Percentiles rank a stretch among this genome's conserved stretches.
Evolutionary conservation across 2,113 vertebrate genomes (phyloP).

Genomic region (Stegostoma tigrinum): DNA sequence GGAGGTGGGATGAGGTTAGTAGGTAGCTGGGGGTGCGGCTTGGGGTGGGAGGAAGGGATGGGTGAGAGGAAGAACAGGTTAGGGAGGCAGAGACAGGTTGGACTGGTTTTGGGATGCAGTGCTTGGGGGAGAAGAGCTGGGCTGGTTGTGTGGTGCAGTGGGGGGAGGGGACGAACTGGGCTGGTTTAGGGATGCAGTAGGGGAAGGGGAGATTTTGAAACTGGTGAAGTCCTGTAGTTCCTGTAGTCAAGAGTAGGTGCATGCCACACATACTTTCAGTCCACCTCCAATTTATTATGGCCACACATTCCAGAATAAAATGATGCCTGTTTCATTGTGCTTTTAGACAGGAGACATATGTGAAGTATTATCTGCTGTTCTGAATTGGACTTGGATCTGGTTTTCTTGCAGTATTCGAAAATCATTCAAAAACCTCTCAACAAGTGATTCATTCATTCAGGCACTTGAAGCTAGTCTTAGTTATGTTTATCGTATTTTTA

Average conservation of each 20-base stretch:
- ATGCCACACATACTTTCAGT: neutral
- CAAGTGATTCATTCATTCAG: neutral
- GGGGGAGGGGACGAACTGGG: too few species aligned
- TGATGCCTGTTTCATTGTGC: neutral
- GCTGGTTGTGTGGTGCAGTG: too few species aligned
- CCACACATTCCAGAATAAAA: neutral
- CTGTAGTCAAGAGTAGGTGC: neutral
- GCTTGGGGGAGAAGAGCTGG: too few species aligned
- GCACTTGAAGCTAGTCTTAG: neutral
- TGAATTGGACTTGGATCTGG: neutral
- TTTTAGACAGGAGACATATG: neutral
- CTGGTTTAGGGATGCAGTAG: too few species aligned
- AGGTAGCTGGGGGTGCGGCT: too few species aligned
- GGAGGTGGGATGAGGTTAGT: too few species aligned
- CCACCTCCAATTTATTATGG: neutral
- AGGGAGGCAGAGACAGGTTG: too few species aligned
- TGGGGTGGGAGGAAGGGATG: too few species aligned
- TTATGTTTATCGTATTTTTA: constrained; percentile 27
- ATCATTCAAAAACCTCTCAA: neutral
- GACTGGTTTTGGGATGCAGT: too few species aligned
- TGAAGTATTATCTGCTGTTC: neutral
- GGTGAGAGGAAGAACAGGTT: too few species aligned
- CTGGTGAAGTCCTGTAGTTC: too few species aligned
- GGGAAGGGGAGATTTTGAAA: too few species aligned
- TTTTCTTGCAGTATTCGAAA: neutral